These are phyloP conservation scores for Myotis lucifugus DNA, from an alignment of 2,113 vertebrate genomes.

Conservation along the genomic window DNA sequence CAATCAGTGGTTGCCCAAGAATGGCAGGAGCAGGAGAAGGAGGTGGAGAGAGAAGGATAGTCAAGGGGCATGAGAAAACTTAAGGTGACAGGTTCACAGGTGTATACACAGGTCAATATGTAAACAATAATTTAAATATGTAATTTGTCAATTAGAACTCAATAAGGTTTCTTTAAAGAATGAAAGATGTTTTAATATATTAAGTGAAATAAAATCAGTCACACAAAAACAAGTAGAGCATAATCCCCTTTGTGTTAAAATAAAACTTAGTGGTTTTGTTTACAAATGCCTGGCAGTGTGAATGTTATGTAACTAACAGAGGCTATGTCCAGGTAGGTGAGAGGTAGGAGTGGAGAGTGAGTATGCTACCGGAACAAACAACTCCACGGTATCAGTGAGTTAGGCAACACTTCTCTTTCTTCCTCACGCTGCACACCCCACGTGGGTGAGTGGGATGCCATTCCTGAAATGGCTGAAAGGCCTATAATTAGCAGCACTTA, in stretches of 20 bases:
- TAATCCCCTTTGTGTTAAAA: not conserved
- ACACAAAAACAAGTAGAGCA: not conserved
- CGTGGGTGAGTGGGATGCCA: not conserved
- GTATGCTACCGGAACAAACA: not conserved
- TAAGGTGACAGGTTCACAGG: not conserved
- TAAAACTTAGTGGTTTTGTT: not conserved
- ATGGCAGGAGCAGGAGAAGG: not conserved
- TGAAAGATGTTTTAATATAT: not conserved
- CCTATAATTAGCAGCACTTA: not conserved
- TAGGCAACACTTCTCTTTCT: not conserved
- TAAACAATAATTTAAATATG: not conserved
- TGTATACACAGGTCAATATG: not conserved
- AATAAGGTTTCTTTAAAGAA: not conserved
- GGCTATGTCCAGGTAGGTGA: not conserved
- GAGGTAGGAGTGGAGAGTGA: not conserved
- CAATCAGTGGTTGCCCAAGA: not conserved
- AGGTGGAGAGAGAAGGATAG: not conserved
- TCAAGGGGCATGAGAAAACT: not conserved
- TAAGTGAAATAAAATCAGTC: slow-evolving; percentile 12
- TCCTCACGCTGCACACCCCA: not conserved
- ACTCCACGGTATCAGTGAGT: not conserved
- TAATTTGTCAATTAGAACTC: not conserved
- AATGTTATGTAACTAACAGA: not conserved
- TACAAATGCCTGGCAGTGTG: not conserved
- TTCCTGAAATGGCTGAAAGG: not conserved